Percentiles rank a stretch among this genome's conserved stretches.
Conservation (phyloP, 2,888 invertebrate species). For the Electrophaes corylata region DNA sequence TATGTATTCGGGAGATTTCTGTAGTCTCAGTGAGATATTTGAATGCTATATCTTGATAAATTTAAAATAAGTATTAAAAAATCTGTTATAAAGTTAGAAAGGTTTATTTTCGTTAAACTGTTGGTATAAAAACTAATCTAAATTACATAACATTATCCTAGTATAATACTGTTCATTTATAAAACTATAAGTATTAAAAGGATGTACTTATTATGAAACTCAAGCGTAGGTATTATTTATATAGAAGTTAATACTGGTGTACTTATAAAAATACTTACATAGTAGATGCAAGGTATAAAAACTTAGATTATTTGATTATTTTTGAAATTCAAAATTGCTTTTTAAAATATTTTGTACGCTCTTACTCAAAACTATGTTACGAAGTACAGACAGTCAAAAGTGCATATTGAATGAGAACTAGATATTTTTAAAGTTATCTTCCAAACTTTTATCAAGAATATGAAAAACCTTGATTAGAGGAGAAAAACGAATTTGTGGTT, state of each 20-base stretch:
- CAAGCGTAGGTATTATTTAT: not conserved
- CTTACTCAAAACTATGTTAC: not conserved
- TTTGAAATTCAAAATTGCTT: not conserved
- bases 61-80: not conserved
- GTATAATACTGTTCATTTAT: conserved; percentile 22
- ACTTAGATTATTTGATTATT: no score
- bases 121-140: conserved; percentile 16
- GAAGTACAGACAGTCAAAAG: no score
- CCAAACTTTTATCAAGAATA: no score
- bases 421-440: no score
- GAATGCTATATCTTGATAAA: no score
- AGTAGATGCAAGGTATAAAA: no score
- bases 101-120: conserved; percentile 18
- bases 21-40: no score
- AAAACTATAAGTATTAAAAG: not conserved
- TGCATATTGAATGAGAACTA: no score
- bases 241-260: not conserved
- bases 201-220: not conserved
- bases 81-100: not conserved
- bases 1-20: no score
- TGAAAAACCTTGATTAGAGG: no score
- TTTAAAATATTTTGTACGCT: not conserved
- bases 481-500: no score
- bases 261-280: not conserved
- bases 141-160: conserved; percentile 7